Conservation (phyloP, 2,888 invertebrate genomes). For the Caenorhabditis plicata region DNA sequence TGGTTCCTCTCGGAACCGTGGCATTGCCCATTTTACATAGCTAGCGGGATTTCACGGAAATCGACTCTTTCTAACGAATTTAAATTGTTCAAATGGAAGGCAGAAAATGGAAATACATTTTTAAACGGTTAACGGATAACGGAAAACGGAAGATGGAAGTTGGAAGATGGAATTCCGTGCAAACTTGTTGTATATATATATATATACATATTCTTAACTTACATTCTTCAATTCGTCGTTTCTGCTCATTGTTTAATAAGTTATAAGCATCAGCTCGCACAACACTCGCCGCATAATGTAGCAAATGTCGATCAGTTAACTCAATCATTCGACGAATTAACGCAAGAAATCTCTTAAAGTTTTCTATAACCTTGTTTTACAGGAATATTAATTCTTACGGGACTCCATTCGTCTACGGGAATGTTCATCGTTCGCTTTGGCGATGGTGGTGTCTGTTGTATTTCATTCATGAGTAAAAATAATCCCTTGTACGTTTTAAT, state of each 20-base stretch:
- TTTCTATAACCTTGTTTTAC: neutral
- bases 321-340: conserved; percentile 54
- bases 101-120: no score
- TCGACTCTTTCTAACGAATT: no score
- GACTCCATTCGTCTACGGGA: conserved; percentile 51
- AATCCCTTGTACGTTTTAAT: conserved; percentile 75
- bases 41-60: no score
- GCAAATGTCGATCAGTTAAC: conserved; percentile 76
- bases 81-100: no score
- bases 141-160: no score
- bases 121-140: no score
- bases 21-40: no score
- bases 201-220: no score
- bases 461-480: conserved; percentile 7
- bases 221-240: conserved; percentile 65
- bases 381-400: conserved; percentile 25
- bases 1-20: no score
- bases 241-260: conserved; percentile 59
- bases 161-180: no score
- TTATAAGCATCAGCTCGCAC: conserved; percentile 64
- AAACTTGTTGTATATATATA: no score
- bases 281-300: conserved; percentile 72
- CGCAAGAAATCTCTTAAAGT: conserved; percentile 53
- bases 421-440: conserved; percentile 29
- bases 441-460: conserved; percentile 22